phyloP scores from a whole-genome alignment of 2,888 invertebrate species.

The Pheosia tremula region DNA sequence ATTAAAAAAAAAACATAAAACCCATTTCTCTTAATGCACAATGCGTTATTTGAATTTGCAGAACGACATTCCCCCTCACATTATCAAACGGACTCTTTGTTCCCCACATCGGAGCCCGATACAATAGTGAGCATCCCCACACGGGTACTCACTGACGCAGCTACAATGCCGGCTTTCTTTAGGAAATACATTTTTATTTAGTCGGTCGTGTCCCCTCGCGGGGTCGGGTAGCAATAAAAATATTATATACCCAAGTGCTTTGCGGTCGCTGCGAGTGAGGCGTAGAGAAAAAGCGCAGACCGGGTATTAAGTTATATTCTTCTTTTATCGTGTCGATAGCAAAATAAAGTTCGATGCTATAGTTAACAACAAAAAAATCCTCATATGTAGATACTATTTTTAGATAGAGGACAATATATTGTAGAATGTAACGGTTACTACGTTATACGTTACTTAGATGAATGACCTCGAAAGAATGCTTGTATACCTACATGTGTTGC shows the following conservation, averaged over 20 bases:
- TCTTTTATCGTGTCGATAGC: too few species aligned
- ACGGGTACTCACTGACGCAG: slow-evolving; percentile 46
- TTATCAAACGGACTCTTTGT: slow-evolving; percentile 5
- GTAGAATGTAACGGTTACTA: too few species aligned
- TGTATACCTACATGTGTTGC: too few species aligned
- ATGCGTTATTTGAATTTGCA: not conserved
- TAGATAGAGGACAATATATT: too few species aligned
- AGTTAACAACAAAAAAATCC: too few species aligned
- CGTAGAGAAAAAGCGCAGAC: not conserved
- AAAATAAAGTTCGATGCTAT: too few species aligned
- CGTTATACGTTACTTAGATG: too few species aligned
- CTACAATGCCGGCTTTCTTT: slow-evolving; percentile 62
- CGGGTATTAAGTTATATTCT: too few species aligned
- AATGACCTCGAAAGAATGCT: too few species aligned
- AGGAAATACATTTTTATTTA: slow-evolving; percentile 76
- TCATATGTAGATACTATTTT: too few species aligned
- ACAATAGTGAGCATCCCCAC: slow-evolving; percentile 48
- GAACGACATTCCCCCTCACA: not conserved
- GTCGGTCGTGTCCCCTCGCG: slow-evolving; percentile 67
- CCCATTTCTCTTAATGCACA: not conserved
- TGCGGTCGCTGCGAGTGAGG: slow-evolving; percentile 27
- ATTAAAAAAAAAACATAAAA: not conserved
- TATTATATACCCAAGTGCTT: slow-evolving; percentile 66
- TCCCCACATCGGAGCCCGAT: slow-evolving; percentile 23
- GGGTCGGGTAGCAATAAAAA: slow-evolving; percentile 73